A percentile compares a stretch with the other conserved stretches of the same genome.
phyloP scores from a whole-genome alignment of 2,888 invertebrate genomes.

The Norana najaformis region DNA sequence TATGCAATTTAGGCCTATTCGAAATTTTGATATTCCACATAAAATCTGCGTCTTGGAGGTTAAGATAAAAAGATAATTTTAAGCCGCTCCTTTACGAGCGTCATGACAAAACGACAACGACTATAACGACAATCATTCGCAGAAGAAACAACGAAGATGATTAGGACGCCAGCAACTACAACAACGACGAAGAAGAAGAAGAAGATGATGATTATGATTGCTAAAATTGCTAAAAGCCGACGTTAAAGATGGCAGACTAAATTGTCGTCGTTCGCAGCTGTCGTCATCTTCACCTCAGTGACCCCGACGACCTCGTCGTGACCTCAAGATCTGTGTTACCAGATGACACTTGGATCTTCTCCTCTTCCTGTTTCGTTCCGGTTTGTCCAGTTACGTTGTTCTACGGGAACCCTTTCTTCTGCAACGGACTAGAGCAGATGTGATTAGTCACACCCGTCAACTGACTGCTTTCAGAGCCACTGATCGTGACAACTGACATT shows the following conservation, averaged over 20 bases:
- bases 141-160: background rate
- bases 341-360: background rate
- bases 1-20: too few relatives aligned
- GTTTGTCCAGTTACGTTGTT: background rate
- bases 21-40: too few relatives aligned
- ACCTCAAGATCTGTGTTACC: background rate
- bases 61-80: too few relatives aligned
- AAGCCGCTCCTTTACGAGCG: too few relatives aligned
- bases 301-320: too few relatives aligned
- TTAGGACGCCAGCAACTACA: background rate
- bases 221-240: background rate
- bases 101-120: too few relatives aligned
- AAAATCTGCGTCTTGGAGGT: too few relatives aligned
- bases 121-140: too few relatives aligned
- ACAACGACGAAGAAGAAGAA: background rate
- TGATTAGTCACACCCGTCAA: background rate
- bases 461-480: background rate
- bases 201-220: background rate
- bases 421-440: background rate
- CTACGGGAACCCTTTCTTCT: background rate
- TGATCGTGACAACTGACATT: background rate
- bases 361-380: background rate
- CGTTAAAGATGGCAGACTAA: background rate
- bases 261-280: background rate
- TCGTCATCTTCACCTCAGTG: background rate